Conservation (phyloP, 2,888 invertebrate species). For the Prenolepis imparis region DNA sequence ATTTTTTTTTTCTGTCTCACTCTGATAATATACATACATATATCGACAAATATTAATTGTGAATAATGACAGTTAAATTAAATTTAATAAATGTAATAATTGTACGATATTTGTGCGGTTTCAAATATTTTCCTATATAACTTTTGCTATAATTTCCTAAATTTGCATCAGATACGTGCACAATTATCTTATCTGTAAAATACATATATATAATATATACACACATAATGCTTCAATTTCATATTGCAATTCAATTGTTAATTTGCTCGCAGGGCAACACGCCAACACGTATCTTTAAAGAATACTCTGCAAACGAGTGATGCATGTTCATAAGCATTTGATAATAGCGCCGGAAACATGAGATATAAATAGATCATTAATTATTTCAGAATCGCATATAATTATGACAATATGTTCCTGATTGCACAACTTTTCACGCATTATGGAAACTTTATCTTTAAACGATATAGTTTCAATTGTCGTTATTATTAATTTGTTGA, state of each 20-base stretch:
- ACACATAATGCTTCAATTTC: neutral
- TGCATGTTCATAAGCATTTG: neutral
- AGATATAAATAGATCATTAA: slow-evolving; percentile 19
- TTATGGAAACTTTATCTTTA: neutral
- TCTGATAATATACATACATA: neutral
- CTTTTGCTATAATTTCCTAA: neutral
- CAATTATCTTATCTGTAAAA: neutral
- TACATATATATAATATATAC: neutral
- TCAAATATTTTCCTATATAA: neutral
- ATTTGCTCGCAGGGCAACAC: neutral
- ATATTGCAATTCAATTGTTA: neutral
- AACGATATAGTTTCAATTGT: neutral
- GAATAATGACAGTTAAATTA: neutral
- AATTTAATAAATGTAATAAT: neutral
- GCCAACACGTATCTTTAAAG: neutral
- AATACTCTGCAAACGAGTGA: slow-evolving; percentile 3
- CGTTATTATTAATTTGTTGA: neutral
- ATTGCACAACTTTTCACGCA: neutral
- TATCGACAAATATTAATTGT: neutral
- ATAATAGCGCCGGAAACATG: slow-evolving; percentile 23
- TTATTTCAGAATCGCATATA: slow-evolving; percentile 8
- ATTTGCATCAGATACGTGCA: neutral
- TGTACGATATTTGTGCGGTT: neutral
- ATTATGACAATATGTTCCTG: neutral
- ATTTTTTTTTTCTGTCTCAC: neutral